Evolutionary conservation across 2,888 invertebrate species (phyloP), one percentile per base, ranked within the genome.

Genomic region (Hipparchia semele): DNA sequence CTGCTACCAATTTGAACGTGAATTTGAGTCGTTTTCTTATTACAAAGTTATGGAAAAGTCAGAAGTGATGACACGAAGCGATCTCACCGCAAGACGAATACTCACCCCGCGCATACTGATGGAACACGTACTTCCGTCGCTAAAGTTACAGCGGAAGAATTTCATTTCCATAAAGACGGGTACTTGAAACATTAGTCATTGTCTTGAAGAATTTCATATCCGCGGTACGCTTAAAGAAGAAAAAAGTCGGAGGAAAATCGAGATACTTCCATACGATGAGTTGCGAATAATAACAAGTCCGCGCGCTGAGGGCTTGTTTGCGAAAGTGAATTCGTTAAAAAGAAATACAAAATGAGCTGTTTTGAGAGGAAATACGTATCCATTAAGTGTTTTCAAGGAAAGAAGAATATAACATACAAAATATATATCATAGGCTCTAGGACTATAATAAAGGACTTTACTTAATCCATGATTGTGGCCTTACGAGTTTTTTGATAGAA

Each of bases 131-230:
- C 12, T 23, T 53, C 53, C 53, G 10, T 6, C 33, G 49, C 33
- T 65, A 62, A 67, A 70, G 61, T 67, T 70, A 67, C 67, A 70
- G 73, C 80, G 77, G 77, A 80, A 79, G 78, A 82, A 80, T 82
- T 81, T 80, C 77, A 82, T 81, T 79, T 67, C 67, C 67, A 58
- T 79, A 75, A 74, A 73, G 69, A 74, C 70, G 71, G 73, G 75
- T 74, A 77, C 77, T 78, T 75, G 78, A 74, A 73, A 76, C 77
- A 78, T 78, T 77, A 76, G 74, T 80, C 78, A 77, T 78, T 80
- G 78, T 80, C 77, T 76, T 66, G 61, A 78, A 78, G 79, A 78
- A 80, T 79, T 77, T 80, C 77, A 80, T 80, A 79, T 79, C 78
- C 79, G 76, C 72, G 68, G 68, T 71, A 60, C 68, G 67, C 68